Conservation (phyloP, 2,113 vertebrate species). For the Zeus faber region DNA sequence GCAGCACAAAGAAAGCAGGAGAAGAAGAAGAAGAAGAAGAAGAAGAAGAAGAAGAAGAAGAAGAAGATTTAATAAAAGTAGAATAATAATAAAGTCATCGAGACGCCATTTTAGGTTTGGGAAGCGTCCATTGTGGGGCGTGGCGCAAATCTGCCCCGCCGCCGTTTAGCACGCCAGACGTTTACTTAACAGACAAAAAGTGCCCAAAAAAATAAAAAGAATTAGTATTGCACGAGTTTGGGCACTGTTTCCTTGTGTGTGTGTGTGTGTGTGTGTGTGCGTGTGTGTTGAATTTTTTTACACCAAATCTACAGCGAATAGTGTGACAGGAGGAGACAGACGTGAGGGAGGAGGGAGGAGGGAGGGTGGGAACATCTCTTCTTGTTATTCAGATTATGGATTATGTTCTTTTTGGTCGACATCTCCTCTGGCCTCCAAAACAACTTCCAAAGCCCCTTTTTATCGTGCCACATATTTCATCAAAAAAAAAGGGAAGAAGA, state of each 20-base stretch:
- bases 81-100: too few relatives aligned
- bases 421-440: conserved; percentile 59
- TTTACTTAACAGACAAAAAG: too few relatives aligned
- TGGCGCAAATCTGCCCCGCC: too few relatives aligned
- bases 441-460: conserved; percentile 61
- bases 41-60: too few relatives aligned
- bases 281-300: neutral
- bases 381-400: conserved; percentile 68
- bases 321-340: conserved; percentile 60
- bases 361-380: conserved; percentile 47
- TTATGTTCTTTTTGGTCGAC: conserved; percentile 69
- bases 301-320: too few relatives aligned
- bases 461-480: conserved; percentile 49
- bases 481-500: neutral
- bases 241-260: neutral
- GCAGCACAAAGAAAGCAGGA: too few relatives aligned
- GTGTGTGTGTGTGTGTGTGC: neutral
- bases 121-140: too few relatives aligned
- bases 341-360: too few relatives aligned
- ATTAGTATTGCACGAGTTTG: neutral
- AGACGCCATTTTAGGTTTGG: too few relatives aligned
- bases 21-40: too few relatives aligned
- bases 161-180: too few relatives aligned
- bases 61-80: too few relatives aligned
- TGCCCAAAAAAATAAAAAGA: neutral